Evolutionary conservation across 2,888 invertebrate genomes (phyloP), one percentile per base, ranked within the genome.

Genomic region (Apodemia hepburni): DNA sequence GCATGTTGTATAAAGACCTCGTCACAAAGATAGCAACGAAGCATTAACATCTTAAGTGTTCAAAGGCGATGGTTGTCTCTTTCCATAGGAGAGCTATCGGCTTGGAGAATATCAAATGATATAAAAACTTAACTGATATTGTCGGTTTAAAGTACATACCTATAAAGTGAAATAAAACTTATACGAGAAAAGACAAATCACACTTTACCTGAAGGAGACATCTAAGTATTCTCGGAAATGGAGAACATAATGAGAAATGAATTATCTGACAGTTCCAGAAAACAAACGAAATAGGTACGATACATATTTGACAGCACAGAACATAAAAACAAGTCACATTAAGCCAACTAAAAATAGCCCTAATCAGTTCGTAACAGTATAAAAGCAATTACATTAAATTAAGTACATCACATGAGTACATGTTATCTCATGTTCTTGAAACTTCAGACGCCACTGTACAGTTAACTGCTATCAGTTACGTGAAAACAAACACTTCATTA

Each of bases 401-500:
- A 15, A 38, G 12, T 38, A 38, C 38, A 38, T 12, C 38, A 38
- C 38, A 38, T 33, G 15, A 11, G 60, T 51, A 61, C 27, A 54
- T 61, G n/a, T 38, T n/a, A 54, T 61, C 54, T 54, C 29, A 57
- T 42, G 61, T 61, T 61, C 61, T 57, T 61, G 61, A 61, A 57
- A 61, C 61, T 61, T 61, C 54, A 35, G 60, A 62, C 62, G 63
- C 54, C 17, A 42, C 51, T 42, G 49, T 49, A 62, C 45, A 60
- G 58, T 62, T 64, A 62, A 60, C 54, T 47, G 60, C 54, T 66
- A 64, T 68, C 65, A 61, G 65, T 70, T 70, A 71, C 69, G 66
- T 65, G 66, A 69, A 67, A 64, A 67, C 18, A 65, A 64, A 67
- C 18, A 65, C 65, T 66, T 66, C 67, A 64, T 66, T 60, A 62